These are phyloP conservation scores for Pachymerium ferrugineum DNA, from an alignment of 2,888 invertebrate species.

Conservation along the genomic window DNA sequence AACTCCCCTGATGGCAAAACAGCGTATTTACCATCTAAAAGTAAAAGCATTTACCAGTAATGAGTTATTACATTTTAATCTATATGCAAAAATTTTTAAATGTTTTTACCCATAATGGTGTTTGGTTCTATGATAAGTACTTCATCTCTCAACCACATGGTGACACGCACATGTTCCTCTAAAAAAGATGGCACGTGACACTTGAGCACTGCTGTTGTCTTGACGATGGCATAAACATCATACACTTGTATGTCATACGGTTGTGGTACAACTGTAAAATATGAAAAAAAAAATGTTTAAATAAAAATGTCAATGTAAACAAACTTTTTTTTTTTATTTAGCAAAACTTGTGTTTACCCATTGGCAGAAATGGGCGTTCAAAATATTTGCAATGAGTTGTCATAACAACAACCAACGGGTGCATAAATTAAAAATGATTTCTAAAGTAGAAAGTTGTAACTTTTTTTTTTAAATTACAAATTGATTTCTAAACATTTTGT, in stretches of 20 bases:
- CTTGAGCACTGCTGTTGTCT: constrained; percentile 36
- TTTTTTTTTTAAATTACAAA: not conserved
- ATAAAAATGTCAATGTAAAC: not conserved
- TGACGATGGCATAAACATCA: constrained; percentile 36
- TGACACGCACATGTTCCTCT: constrained; percentile 36
- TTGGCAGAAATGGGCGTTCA: not conserved
- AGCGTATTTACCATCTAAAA: constrained; percentile 85
- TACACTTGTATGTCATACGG: constrained; percentile 37
- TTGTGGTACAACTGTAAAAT: constrained; percentile 36
- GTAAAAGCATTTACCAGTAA: not conserved
- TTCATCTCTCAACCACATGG: constrained; percentile 36
- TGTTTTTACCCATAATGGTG: constrained; percentile 30
- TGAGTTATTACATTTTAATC: not conserved
- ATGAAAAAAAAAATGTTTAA: not conserved
- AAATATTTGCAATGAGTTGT: not conserved
- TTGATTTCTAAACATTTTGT: too few relatives aligned
- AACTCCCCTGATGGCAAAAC: constrained; percentile 90
- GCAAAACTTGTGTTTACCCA: not conserved
- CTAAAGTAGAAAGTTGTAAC: not conserved
- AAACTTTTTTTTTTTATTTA: too few relatives aligned
- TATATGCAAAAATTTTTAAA: not conserved
- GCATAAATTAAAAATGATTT: not conserved
- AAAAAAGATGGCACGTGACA: constrained; percentile 36
- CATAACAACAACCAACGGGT: not conserved
- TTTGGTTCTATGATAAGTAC: constrained; percentile 35